Evolutionary conservation across 2,797 vertebrate species (phyloP).

Genomic region (Kryptolebias ocellatus): DNA sequence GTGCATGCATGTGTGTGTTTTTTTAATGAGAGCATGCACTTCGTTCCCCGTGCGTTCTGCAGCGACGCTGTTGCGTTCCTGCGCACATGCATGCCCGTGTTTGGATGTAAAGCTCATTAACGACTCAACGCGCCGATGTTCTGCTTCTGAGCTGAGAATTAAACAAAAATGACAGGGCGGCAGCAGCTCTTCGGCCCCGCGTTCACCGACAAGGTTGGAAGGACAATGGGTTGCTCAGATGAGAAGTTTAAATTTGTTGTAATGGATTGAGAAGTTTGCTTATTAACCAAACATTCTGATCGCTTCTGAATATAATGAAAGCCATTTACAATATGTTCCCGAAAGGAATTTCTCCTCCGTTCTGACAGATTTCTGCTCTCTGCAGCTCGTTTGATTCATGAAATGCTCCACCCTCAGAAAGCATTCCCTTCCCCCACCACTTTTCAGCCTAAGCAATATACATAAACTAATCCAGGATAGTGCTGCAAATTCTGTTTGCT

Average conservation of each 20-base stretch:
- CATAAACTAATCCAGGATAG: neutral
- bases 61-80: slow-evolving; percentile 20
- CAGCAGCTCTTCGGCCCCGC: slow-evolving; percentile 22
- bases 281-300: too few species aligned
- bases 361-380: neutral
- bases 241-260: neutral
- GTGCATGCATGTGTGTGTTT: slow-evolving; percentile 36
- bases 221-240: slow-evolving; percentile 2
- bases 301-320: neutral
- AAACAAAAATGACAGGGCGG: slow-evolving; percentile 39
- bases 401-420: slow-evolving; percentile 8
- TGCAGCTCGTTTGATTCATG: slow-evolving; percentile 10
- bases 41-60: slow-evolving; percentile 18
- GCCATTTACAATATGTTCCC: neutral
- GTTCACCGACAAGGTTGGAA: slow-evolving; percentile 22
- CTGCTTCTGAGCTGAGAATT: slow-evolving; percentile 60
- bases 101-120: slow-evolving; percentile 70
- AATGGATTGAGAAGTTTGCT: neutral
- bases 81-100: slow-evolving; percentile 28
- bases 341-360: neutral
- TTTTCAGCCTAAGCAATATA: neutral
- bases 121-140: slow-evolving; percentile 51
- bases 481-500: slow-evolving; percentile 10
- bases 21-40: slow-evolving; percentile 42
- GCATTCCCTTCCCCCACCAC: slow-evolving; percentile 5